Base-by-base conservation (phyloP, 2,797 vertebrate species). In the Echiichthys vipera region DNA sequence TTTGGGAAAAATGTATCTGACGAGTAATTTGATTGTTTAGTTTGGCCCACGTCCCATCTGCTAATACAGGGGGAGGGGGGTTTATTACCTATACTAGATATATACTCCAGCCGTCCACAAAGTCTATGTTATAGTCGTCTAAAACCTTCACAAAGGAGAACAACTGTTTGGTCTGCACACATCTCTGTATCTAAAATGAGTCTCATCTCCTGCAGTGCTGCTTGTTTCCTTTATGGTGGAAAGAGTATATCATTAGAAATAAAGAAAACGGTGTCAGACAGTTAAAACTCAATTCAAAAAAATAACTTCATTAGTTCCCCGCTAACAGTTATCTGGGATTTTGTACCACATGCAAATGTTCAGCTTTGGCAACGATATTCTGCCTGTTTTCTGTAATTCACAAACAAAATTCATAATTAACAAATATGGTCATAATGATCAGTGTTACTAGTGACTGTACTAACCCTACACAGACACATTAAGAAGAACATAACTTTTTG, bases 151-250 rank as follows among this genome's bases (percentile, higher is more conserved):
- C 25, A 72, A 78, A 78, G 12, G 43, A 71, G 57, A 77, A 56
- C 75, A 87, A 72, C 17, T n/a, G 51, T 79, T 77, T 55, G 61
- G 56, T 74, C 54, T 56, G 65, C 78, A 74, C 70, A 83, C 73
- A 65, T 83, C 76, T 85, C 64, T 88, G 47, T 76, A 85, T 85
- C 62, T 89, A 87, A 85, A 83, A 86, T 85, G 59, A 79, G 13
- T 39, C 69, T 62, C 51, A 54, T 73, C 66, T 62, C 76, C 74
- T 67, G 78, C 45, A 78, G 73, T 80, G 74, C 58, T 25, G 66
- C 75, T 77, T 71, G 58, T 77, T 87, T 79, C 75, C 83, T 84
- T 86, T 65, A 80, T 59, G 36, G 37, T 22, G 49, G 53, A 29
- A 58, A 51, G 49, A 76, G 64, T 45, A 61, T 53, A 63, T 74